phyloP scores from a whole-genome alignment of 1,140 invertebrate species.

The Bursaphelenchus mucronatus region DNA sequence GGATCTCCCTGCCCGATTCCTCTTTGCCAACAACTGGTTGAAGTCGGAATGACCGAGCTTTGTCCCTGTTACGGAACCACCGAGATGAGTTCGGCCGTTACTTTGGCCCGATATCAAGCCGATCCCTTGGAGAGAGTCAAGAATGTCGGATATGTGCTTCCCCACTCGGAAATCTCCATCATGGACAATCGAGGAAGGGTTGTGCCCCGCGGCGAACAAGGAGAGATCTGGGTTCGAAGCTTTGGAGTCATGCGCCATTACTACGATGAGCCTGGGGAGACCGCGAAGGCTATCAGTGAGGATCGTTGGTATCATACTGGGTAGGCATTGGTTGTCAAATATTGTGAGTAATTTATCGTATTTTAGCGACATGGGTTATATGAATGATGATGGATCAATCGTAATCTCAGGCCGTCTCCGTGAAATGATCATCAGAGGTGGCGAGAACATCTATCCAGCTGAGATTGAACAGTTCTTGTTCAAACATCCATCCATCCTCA shows the following conservation, averaged over 20 bases:
- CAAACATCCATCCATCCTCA: conserved; percentile 47
- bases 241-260: conserved; percentile 78
- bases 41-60: conserved; percentile 15
- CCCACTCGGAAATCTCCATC: conserved; percentile 75
- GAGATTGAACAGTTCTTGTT: conserved; percentile 79
- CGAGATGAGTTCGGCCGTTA: conserved; percentile 71
- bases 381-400: conserved; percentile 74
- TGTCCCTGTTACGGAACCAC: conserved; percentile 72
- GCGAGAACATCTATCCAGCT: conserved; percentile 79
- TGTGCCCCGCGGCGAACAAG: conserved; percentile 72
- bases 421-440: conserved; percentile 82
- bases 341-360: conserved; percentile 11
- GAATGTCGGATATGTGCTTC: conserved; percentile 73
- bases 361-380: conserved; percentile 67
- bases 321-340: background rate
- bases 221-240: conserved; percentile 72
- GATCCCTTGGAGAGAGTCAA: conserved; percentile 67
- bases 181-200: conserved; percentile 70
- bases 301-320: conserved; percentile 81
- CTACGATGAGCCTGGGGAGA: conserved; percentile 76
- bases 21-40: too few species aligned
- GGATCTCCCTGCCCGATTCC: too few species aligned
- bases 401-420: conserved; percentile 75
- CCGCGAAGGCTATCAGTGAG: conserved; percentile 68
- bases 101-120: conserved; percentile 65